Base-by-base conservation (phyloP, 1,140 invertebrate genomes). In the Triops longicaudatus region DNA sequence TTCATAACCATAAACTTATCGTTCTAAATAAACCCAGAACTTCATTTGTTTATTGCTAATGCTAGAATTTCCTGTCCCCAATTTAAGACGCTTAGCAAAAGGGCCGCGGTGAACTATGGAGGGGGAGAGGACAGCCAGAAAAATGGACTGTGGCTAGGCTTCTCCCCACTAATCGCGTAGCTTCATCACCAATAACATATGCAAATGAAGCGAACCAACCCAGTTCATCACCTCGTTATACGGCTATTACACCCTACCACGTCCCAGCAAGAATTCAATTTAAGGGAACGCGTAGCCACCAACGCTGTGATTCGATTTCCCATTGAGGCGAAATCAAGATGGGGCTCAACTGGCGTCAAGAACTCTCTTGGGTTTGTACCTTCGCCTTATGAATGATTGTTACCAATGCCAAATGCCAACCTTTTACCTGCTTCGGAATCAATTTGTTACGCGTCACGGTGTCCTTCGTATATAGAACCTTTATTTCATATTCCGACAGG, bases 361-460 rank as follows among this genome's bases (percentile, higher is more conserved):
- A n/a, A n/a, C 50, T 22, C 22, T 10, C 50, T 37, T 37, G 31
- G 31, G 31, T 37, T 37, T 37, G 31, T 2, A 37, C 50, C 50
- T 63, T 17, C 50, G 50, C 22, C 50, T 22, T 63, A n/a, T 63
- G 50, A 63, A 63, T 63, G 50, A 63, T 63, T 63, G 50, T 63
- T 63, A 22, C 50, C 50, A 63, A 63, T 63, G 50, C 50, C 50
- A 22, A 63, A 63, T 63, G 50, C 50, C 50, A 63, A 63, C 50
- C 50, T 63, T 63, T 63, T 63, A 63, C 50, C 50, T 63, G 50
- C 50, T 63, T 22, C 50, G 50, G 50, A 63, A 63, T 63, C 50
- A 63, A 63, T 63, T 63, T 17, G 50, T 63, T 63, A 17, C 50
- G 50, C 50, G 50, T 63, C 50, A 63, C 22, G 50, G 50, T 9